phyloP scores from a whole-genome alignment of 2,797 vertebrate genomes.

The Mycteria americana region DNA sequence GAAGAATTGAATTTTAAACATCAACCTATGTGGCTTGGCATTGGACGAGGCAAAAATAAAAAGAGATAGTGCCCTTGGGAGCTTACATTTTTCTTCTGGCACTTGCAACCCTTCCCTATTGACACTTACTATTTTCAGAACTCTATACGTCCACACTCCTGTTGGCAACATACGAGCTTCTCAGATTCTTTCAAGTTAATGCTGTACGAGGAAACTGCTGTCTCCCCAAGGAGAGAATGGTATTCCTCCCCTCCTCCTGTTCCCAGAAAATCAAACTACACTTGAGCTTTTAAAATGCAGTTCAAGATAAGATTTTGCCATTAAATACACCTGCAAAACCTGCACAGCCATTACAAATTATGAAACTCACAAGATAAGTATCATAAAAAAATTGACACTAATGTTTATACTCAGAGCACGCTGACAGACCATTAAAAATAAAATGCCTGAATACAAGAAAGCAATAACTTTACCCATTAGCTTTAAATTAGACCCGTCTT shows the following conservation, averaged over 20 bases:
- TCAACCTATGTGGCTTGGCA: neutral
- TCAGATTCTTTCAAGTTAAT: slow-evolving; percentile 47
- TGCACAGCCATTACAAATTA: neutral
- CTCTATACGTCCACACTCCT: slow-evolving; percentile 1
- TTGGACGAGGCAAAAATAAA: slow-evolving; percentile 27
- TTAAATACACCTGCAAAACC: slow-evolving; percentile 39
- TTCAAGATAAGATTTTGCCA: slow-evolving; percentile 14
- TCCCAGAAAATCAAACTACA: slow-evolving; percentile 6
- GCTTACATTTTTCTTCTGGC: slow-evolving; percentile 47
- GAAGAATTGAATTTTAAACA: slow-evolving; percentile 4
- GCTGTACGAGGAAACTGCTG: neutral
- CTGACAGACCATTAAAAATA: neutral
- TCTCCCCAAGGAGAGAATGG: slow-evolving; percentile 31
- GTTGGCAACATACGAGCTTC: neutral
- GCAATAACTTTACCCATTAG: neutral
- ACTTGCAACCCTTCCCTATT: neutral
- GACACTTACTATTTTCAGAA: slow-evolving; percentile 50
- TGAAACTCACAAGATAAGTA: neutral
- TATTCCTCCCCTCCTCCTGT: neutral
- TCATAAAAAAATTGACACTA: neutral
- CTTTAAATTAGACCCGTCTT: neutral
- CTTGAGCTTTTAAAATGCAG: slow-evolving; percentile 6
- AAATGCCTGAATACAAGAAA: neutral
- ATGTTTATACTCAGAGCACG: neutral
- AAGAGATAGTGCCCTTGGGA: neutral